These are phyloP conservation scores for Alaudala cheleensis DNA, from an alignment of 2,113 vertebrate genomes.

Conservation along the genomic window DNA sequence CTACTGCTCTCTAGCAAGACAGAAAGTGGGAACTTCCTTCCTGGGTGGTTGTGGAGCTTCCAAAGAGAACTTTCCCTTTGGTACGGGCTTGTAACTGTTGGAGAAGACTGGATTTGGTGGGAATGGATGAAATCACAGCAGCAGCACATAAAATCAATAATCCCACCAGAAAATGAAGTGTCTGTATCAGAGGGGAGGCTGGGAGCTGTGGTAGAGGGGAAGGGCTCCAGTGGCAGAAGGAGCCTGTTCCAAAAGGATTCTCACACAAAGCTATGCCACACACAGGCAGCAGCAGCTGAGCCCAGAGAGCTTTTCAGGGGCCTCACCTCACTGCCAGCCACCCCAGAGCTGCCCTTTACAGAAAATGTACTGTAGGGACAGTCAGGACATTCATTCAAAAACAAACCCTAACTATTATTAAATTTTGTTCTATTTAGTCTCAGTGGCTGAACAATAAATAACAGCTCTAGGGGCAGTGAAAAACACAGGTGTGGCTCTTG, in stretches of 20 bases:
- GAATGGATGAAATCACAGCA: neutral
- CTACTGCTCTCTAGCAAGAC: neutral
- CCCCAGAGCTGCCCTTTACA: neutral
- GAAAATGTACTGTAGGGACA: neutral
- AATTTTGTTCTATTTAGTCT: neutral
- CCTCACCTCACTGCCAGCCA: neutral
- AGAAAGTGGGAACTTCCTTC: neutral
- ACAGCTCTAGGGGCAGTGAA: neutral
- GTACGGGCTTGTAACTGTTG: neutral
- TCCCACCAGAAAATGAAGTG: neutral
- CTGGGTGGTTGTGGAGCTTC: neutral
- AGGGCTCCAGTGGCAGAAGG: neutral
- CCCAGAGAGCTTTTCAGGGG: neutral
- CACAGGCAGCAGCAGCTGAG: neutral
- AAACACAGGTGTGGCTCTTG: neutral
- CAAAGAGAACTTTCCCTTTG: neutral
- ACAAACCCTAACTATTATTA: neutral
- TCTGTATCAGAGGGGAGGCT: neutral
- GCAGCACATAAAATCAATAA: neutral
- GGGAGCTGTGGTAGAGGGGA: neutral
- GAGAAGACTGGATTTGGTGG: neutral
- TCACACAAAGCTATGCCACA: neutral
- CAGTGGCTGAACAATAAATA: neutral
- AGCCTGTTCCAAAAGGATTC: neutral
- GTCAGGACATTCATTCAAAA: neutral